Percentiles rank a stretch among this genome's conserved stretches.
Evolutionary conservation across 2,888 invertebrate genomes (phyloP).

Genomic region (Cecidostiba fungosa): DNA sequence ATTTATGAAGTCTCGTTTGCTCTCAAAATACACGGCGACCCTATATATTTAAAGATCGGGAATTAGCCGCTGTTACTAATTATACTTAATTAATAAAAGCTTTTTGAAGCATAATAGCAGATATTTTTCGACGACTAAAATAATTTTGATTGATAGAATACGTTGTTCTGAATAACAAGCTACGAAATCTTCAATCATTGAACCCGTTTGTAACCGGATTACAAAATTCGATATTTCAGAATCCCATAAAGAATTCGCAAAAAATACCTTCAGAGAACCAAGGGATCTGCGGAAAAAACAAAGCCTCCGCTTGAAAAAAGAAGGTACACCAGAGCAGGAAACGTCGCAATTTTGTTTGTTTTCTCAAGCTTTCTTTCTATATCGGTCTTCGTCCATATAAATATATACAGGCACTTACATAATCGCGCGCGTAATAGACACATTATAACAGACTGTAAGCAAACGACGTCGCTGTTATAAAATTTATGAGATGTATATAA

Average conservation of each 20-base stretch:
- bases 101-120: background rate
- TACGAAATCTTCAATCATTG: background rate
- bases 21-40: no score
- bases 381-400: background rate
- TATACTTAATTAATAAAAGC: no score
- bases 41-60: no score
- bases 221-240: background rate
- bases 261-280: background rate
- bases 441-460: no score
- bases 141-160: background rate
- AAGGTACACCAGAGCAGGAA: background rate
- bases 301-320: background rate
- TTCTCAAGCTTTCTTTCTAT: background rate
- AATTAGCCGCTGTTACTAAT: no score
- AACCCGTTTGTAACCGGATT: background rate
- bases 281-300: background rate
- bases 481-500: conserved; percentile 63
- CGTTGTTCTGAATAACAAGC: background rate
- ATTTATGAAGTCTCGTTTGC: no score
- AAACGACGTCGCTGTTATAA: conserved; percentile 33
- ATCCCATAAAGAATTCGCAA: background rate
- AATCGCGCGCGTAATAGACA: background rate
- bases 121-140: background rate
- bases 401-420: background rate
- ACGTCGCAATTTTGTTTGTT: background rate